Evolutionary conservation across 2,113 vertebrate species (phyloP), one percentile per base, ranked within the genome.

Genomic region (Scortum barcoo): DNA sequence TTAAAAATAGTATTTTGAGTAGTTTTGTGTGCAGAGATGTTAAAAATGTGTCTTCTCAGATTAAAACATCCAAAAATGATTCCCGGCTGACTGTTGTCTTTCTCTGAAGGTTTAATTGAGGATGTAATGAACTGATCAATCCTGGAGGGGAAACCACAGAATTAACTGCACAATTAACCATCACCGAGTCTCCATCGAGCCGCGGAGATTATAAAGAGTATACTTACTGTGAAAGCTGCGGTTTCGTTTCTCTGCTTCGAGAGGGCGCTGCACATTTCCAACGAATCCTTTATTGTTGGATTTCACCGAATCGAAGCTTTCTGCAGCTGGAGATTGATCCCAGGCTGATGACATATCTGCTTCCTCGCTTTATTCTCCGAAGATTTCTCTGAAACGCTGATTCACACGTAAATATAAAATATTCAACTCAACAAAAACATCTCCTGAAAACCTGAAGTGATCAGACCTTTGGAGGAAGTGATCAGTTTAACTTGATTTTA

Each of bases 271-370:
- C 0, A 50, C 48, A 10, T 57, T 42, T 44, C 1, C 66, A 66
- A 83, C 58, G 26, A 50, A 72, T 81, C 68, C 61, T 86, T 24
- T 46, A 48, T 72, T 72, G 58, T 79, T 79, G 75, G 80, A 79
- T 67, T 79, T 65, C 60, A 67, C 22, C 36, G 46, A 83, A 54
- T 70, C 76, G 67, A 61, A 83, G 72, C 38, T 67, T 76, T 61
- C 60, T 42, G 71, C 24, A 75, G 80, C 70, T 48, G 42, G 17
- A 66, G 26, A 75, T 19, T 40, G 38, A 80, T 50, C 44, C 54
- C 40, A 22, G 40, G 20, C 63, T 38, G 30, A 11, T 71, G 68
- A 26, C 36, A 22, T 28, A 24, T 17, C 17, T 2, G 46, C 19
- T 48, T 44, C 12, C 6, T 36, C 33, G 33, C 33, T 36, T 36